Evolutionary conservation across 2,797 vertebrate genomes (phyloP).

Genomic region (Dendrocincla fuliginosa): DNA sequence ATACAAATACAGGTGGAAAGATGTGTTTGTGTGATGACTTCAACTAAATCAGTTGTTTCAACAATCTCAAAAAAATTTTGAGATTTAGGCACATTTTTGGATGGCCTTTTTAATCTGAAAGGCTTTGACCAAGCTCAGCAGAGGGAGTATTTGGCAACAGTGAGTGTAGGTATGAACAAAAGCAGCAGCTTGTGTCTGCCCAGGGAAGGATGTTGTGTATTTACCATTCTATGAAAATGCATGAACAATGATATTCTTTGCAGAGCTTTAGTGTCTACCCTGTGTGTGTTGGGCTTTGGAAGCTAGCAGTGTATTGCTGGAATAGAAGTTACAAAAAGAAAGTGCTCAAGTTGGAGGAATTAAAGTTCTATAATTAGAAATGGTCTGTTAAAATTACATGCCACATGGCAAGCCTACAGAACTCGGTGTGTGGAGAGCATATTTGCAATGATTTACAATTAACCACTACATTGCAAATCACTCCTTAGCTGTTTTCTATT

Average conservation of each 20-base stretch:
- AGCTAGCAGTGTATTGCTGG: background rate
- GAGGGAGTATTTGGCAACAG: background rate
- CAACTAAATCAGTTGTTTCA: background rate
- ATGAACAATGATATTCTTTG: background rate
- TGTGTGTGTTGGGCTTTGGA: background rate
- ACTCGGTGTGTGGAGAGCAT: background rate
- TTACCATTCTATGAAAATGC: background rate
- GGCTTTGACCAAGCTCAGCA: background rate
- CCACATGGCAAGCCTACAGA: background rate
- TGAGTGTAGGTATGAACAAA: background rate
- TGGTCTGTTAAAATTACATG: slow-evolving; percentile 12
- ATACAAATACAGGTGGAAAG: no score
- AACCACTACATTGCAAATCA: slow-evolving; percentile 37
- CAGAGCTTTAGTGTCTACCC: background rate
- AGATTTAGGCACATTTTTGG: background rate
- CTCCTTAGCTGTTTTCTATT: slow-evolving; percentile 40
- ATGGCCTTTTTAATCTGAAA: background rate
- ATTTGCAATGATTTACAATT: slow-evolving; percentile 49
- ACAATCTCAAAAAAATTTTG: background rate
- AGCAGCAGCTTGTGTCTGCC: background rate
- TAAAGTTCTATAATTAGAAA: slow-evolving; percentile 30
- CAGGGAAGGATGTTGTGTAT: background rate
- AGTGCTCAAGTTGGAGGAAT: background rate
- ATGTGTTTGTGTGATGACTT: background rate
- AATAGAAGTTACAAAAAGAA: background rate